A percentile compares a stretch with the other conserved stretches of the same genome.
Conservation (phyloP, 1,140 invertebrate genomes). For the Drosophila mayri region DNA sequence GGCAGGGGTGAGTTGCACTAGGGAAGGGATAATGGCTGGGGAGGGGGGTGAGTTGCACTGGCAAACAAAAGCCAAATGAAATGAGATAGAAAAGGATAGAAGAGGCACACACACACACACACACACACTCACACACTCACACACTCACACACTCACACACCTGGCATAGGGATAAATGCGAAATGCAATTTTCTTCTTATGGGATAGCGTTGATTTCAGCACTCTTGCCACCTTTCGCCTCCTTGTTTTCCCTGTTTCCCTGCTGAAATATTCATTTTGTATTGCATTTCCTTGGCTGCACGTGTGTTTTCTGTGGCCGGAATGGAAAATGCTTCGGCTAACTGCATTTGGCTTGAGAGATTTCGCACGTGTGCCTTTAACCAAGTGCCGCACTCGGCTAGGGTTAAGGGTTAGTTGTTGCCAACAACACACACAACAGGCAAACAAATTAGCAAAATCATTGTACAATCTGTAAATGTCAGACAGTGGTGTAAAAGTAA, state of each 20-base stretch:
- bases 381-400: conserved; percentile 54
- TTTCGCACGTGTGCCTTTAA: conserved; percentile 80
- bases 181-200: conserved; percentile 78
- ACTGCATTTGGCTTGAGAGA: conserved; percentile 77
- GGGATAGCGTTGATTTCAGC: conserved; percentile 72
- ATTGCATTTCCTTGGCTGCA: conserved; percentile 66
- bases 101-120: conserved; percentile 4
- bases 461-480: conserved; percentile 57
- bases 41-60: not conserved
- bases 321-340: conserved; percentile 37
- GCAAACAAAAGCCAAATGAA: conserved; percentile 12
- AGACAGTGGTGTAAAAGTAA: conserved; percentile 60
- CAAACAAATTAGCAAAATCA: conserved; percentile 81
- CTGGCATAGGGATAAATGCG: conserved; percentile 62
- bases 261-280: conserved; percentile 80
- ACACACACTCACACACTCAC: conserved; percentile 16
- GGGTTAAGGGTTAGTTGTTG: conserved; percentile 38
- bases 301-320: conserved; percentile 41
- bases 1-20: not conserved
- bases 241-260: conserved; percentile 8
- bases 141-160: conserved; percentile 16
- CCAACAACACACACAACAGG: conserved; percentile 24
- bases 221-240: not conserved
- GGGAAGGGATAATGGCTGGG: not conserved
- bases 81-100: not conserved